Evolutionary conservation across 2,888 invertebrate species (phyloP).

Genomic region (Dascillus cervinus): DNA sequence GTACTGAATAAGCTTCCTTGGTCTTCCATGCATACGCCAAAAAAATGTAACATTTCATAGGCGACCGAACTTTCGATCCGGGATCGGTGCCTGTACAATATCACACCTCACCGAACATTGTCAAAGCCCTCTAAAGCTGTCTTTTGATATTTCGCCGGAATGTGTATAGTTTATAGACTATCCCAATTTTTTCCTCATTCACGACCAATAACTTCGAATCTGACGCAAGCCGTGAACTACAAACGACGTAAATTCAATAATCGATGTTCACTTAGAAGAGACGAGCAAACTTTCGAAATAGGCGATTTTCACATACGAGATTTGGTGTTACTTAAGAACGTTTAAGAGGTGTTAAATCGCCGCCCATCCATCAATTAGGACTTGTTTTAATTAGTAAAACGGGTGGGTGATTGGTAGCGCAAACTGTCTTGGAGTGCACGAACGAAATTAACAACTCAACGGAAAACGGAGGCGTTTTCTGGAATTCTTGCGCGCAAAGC

Average conservation of each 20-base stretch:
- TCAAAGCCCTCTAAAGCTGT: slow-evolving; percentile 37
- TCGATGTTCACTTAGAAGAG: too few species aligned
- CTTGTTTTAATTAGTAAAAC: slow-evolving; percentile 23
- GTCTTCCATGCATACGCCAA: slow-evolving; percentile 24
- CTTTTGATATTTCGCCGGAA: slow-evolving; percentile 38
- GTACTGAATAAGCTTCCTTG: slow-evolving; percentile 18
- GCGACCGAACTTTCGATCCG: slow-evolving; percentile 32
- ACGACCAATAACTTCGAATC: too few species aligned
- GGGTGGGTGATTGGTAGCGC: slow-evolving; percentile 19
- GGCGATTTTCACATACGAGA: too few species aligned
- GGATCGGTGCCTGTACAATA: slow-evolving; percentile 35
- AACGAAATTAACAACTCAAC: slow-evolving; percentile 5
- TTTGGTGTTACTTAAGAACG: too few species aligned
- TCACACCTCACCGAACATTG: slow-evolving; percentile 38
- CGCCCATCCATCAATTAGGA: slow-evolving; percentile 21
- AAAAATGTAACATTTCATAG: slow-evolving; percentile 34
- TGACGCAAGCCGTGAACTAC: too few species aligned
- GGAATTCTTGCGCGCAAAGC: too few species aligned
- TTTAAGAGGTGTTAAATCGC: slow-evolving; percentile 20
- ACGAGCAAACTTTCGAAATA: too few species aligned
- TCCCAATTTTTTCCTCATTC: too few species aligned
- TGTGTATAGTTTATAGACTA: slow-evolving; percentile 29
- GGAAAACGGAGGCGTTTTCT: background rate
- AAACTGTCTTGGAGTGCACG: slow-evolving; percentile 8
- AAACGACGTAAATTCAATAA: too few species aligned